Percentiles rank a stretch among this genome's conserved stretches.
Conservation (phyloP, 2,113 vertebrate genomes). For the Pandion haliaetus region DNA sequence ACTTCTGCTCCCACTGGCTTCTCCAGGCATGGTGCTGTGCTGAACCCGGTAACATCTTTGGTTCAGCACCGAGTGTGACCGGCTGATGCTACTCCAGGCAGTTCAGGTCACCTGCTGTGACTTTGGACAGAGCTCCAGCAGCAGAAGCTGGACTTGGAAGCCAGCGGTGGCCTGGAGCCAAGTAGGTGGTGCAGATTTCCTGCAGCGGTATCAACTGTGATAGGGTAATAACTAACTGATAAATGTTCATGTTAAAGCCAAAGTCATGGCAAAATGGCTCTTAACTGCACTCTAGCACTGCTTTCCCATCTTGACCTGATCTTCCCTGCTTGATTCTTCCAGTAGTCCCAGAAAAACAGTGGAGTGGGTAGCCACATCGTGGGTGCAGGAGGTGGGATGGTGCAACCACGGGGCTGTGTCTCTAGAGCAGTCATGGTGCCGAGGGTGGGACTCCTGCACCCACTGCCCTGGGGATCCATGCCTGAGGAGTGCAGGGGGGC, state of each 20-base stretch:
- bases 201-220: neutral
- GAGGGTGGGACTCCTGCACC: neutral
- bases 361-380: accelerated
- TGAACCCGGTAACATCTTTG: neutral
- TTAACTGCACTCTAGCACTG: neutral
- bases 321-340: neutral
- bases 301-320: accelerated
- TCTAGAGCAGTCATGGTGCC: neutral
- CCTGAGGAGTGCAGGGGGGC: neutral
- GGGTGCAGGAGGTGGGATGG: neutral
- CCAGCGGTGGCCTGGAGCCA: neutral
- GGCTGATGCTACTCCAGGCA: accelerated
- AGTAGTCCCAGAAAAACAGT: accelerated
- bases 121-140: neutral
- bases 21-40: neutral
- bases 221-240: neutral
- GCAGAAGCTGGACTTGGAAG: neutral
- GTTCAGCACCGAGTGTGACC: neutral
- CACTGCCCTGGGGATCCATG: accelerated
- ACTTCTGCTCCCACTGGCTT: neutral
- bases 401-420: accelerated
- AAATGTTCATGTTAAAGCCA: accelerated
- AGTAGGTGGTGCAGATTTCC: neutral
- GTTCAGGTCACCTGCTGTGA: neutral
- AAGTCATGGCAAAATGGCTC: accelerated